phyloP scores from a whole-genome alignment of 2,113 vertebrate species.

The Alectura lathami region DNA sequence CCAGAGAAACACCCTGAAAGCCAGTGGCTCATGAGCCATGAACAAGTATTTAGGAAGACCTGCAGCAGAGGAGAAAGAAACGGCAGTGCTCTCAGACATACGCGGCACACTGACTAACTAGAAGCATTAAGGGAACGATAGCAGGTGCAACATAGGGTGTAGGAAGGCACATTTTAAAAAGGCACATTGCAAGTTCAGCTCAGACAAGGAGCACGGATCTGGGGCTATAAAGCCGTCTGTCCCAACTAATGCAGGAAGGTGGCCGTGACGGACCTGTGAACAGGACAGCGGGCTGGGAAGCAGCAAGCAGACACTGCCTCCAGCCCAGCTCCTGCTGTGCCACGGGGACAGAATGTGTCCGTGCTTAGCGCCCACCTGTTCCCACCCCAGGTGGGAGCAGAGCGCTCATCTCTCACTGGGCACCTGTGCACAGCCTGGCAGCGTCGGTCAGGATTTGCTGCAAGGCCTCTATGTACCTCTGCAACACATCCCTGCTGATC shows the following conservation, averaged over 20 bases:
- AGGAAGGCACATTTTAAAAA: not conserved
- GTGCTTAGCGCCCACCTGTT: fast-evolving
- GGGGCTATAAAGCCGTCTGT: not conserved
- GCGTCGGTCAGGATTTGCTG: not conserved
- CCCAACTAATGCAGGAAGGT: not conserved
- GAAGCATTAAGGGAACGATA: not conserved
- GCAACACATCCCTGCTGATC: not conserved
- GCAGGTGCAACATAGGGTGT: fast-evolving
- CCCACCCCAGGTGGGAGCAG: fast-evolving
- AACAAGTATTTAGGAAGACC: not conserved
- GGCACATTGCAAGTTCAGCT: not conserved
- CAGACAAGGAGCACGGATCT: not conserved
- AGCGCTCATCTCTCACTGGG: fast-evolving
- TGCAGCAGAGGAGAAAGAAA: not conserved
- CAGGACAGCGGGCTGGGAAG: not conserved
- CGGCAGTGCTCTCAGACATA: fast-evolving
- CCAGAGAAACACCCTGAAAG: not conserved
- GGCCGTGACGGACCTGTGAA: not conserved
- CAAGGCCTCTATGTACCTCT: not conserved
- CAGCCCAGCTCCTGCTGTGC: not conserved
- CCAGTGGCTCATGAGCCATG: fast-evolving
- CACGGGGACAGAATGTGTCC: fast-evolving
- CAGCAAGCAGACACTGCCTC: not conserved
- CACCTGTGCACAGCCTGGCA: no score
- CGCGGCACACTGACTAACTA: fast-evolving